Base-by-base conservation (phyloP, 2,797 vertebrate species). In the Thripadectes ignobilis region DNA sequence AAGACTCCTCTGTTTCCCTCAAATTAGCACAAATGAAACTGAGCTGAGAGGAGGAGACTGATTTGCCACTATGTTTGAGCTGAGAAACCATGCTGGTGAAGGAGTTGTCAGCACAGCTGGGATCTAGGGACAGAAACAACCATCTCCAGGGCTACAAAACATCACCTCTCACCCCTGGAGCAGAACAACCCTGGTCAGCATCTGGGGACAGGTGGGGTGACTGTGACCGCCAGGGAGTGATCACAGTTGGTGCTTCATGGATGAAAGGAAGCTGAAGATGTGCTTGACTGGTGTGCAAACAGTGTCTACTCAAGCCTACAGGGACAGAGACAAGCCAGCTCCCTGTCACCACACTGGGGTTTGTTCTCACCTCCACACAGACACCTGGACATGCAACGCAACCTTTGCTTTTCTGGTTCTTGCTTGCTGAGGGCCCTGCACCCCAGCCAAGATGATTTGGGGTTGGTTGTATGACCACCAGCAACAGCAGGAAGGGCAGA, bases 391-490 rank as follows among this genome's bases (percentile, higher is more conserved):
- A 29, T 5, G 12, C 12, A 80, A 51, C 21, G n/a, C 46, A 75
- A 54, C 66, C 38, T 18, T 66, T 90, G 46, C 39, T 57, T 22
- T 59, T 38, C 30, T 72, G n/a, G 20, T 43, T 54, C 27, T 16
- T 62, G 8, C 29, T 85, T 77, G 10, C 58, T 79, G 4, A 57
- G 29, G 17, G 36, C 3, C 34, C 24, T 58, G 36, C 19, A n/a
- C 15, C 30, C 23, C 1, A 0, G 9, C 10, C 51, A 52, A 38
- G 38, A n/a, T 36, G 38, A 54, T 22, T 22, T 3, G 4, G 38
- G 62, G 30, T n/a, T 94, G 65, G 30, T n/a, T 93, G 8, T 52
- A 54, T 0, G 0, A 62, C 3, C 8, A 6, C 38, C 46, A 78
- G 39, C 5, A 73, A 20, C 2, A 76, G 22, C 54, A 81, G 12